These are phyloP conservation scores for Tetropium fuscum DNA, from an alignment of 2,888 invertebrate genomes.

Conservation along the genomic window DNA sequence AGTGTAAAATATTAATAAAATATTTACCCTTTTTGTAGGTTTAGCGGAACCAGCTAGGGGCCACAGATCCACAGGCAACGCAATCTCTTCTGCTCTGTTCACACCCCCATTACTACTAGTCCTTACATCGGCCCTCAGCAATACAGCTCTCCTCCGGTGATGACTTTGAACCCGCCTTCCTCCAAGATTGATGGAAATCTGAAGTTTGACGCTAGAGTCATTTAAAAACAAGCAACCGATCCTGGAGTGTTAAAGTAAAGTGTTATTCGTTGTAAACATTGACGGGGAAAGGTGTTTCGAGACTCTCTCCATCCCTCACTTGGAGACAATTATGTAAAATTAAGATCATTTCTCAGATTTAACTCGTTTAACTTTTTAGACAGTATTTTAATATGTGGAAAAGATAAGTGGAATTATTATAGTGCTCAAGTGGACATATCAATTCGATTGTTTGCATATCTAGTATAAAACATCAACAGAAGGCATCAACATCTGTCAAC, in stretches of 20 bases:
- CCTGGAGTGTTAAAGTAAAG: conserved; percentile 6
- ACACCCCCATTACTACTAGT: conserved; percentile 36
- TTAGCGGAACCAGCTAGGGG: conserved; percentile 64
- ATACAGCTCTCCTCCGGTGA: conserved; percentile 38
- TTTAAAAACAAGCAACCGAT: background rate
- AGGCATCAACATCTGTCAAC: too few species aligned
- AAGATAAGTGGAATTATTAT: too few species aligned
- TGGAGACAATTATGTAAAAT: background rate
- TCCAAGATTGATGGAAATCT: conserved; percentile 8
- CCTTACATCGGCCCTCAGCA: conserved; percentile 30
- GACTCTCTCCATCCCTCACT: conserved; percentile 11
- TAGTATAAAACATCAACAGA: too few species aligned
- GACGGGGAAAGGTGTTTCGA: background rate
- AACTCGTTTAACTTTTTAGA: too few species aligned
- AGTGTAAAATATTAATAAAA: too few species aligned
- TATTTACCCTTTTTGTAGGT: too few species aligned
- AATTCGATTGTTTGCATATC: too few species aligned
- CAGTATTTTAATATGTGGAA: too few species aligned
- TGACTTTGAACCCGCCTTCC: conserved; percentile 24
- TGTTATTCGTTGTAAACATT: conserved; percentile 8
- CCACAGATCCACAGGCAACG: conserved; percentile 58
- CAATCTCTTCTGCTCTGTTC: conserved; percentile 48
- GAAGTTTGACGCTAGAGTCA: background rate
- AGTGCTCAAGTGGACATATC: background rate
- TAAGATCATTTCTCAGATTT: too few species aligned